A percentile compares a stretch with the other conserved stretches of the same genome.
Evolutionary conservation across 2,113 vertebrate species (phyloP).

Genomic region (Ranitomeya imitator): DNA sequence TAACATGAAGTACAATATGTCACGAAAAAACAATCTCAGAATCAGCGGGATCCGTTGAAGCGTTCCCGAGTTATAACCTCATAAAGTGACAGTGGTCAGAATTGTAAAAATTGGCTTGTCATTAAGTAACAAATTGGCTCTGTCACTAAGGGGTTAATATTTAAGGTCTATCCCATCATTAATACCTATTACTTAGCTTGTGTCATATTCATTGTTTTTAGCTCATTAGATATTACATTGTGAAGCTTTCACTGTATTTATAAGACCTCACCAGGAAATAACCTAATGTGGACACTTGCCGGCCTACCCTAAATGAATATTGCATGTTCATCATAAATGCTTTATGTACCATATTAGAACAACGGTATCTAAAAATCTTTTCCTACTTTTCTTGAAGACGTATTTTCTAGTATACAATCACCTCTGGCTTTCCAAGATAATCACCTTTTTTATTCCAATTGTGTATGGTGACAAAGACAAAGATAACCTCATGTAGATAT

Average conservation of each 20-base stretch:
- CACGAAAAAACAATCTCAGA: too few relatives aligned
- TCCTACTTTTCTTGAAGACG: not conserved
- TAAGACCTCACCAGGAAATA: not conserved
- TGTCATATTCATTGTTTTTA: constrained; percentile 9
- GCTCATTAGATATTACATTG: not conserved
- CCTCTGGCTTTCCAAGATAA: not conserved
- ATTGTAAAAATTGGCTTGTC: too few relatives aligned
- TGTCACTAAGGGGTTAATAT: too few relatives aligned
- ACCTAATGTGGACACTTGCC: not conserved
- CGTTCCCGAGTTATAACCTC: too few relatives aligned
- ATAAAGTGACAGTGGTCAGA: too few relatives aligned
- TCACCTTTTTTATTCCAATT: too few relatives aligned
- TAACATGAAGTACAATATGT: too few relatives aligned
- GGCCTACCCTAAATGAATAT: not conserved
- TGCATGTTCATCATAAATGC: not conserved
- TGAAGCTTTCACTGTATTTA: not conserved
- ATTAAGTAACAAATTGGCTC: too few relatives aligned
- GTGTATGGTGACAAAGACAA: too few relatives aligned
- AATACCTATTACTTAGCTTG: not conserved
- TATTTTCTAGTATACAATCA: not conserved
- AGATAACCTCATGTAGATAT: too few relatives aligned
- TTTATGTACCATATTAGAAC: not conserved
- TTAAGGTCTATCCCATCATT: not conserved
- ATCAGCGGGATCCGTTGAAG: too few relatives aligned
- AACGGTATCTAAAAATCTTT: not conserved